Evolutionary conservation across 2,797 vertebrate genomes (phyloP), one percentile per base, ranked within the genome.

Genomic region (Enteromius treurensis): DNA sequence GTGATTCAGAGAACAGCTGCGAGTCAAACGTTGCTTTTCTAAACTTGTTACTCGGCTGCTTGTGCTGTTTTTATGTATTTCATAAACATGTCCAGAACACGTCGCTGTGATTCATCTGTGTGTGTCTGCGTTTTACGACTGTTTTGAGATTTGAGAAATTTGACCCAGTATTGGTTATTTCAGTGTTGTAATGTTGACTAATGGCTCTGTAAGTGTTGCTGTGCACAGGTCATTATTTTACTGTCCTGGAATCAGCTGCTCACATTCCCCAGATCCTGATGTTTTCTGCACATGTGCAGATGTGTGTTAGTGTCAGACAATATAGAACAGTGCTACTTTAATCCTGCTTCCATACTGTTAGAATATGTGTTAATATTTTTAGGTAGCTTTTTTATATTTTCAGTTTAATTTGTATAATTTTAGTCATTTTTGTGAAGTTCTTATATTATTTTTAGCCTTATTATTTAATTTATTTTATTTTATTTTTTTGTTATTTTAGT

Each of bases 101-200:
- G 76, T 85, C 49, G 19, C 68, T 29, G 53, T 78, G 76, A 85
- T 89, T 79, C 51, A 88, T 80, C 45, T 7, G 13, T 21, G 60
- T 15, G 45, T 81, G 74, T 73, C 45, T 3, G 78, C 49, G 60
- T 73, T 77, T 73, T 77, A 68, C 74, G 70, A 55, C 84, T 40
- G 73, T 62, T 84, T 87, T 26, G 75, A 85, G 73, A 82, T 77
- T 75, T 26, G 80, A 82, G 86, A 80, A 84, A 81, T 83, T 86
- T 85, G 67, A 70, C 19, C 82, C 37, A 75, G 69, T 68, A 64
- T 74, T 85, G 87, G 77, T 79, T 87, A 84, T 64, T 82, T 65
- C 47, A 23, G 51, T 3, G 77, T 55, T 67, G 47, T 80, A 77
- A 80, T 78, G 73, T 58, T 77, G 77, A 82, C 51, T 40, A 74